Base-by-base conservation (phyloP, 37 sponge, comb jelly and placozoan species). In the Haliclona indistincta region DNA sequence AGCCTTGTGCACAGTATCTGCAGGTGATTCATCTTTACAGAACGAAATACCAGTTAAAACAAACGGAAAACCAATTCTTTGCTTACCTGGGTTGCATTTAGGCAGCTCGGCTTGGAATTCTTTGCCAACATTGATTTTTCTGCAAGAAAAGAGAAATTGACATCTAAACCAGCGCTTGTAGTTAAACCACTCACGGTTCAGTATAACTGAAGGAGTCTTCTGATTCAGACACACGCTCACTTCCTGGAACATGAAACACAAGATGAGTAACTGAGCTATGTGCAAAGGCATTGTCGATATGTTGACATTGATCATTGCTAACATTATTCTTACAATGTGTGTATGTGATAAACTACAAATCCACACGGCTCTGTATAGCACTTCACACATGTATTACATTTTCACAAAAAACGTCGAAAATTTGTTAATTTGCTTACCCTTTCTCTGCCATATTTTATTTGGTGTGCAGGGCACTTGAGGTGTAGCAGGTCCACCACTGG, bases 91-190 rank as follows among this genome's bases (percentile, higher is more conserved):
- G 49, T 56, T 49, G 56, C 33, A 82, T 32, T 62, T 66, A 17
- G 77, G 83, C 30, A 94, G 70, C 0, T 49, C 78, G 13, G 95
- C 95, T 54, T 94, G 95, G 30, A 81, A 94, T 3, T 86, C 83
- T n/a, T 71, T 55, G 15, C 95, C 95, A 4, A 94, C 56, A 40
- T 94, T 91, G 61, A 94, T 94, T 61, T 67, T 90, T 2, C 86
- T 85, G 47, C 35, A 54, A 0, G 23, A 29, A 33, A 69, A 11
- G 33, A 63, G 36, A 7, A 67, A 42, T 29, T n/a, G n/a, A n/a
- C n/a, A n/a, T n/a, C n/a, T n/a, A n/a, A n/a, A n/a, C n/a, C n/a
- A 19, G 25, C 68, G 42, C 43, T 2, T 44, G 42, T 25, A 38
- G 44, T 15, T 28, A 3, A 5, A 25, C 23, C 56, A 56, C 56